Base-by-base conservation (phyloP, 1,140 invertebrate species). In the Zaprionus vittiger region DNA sequence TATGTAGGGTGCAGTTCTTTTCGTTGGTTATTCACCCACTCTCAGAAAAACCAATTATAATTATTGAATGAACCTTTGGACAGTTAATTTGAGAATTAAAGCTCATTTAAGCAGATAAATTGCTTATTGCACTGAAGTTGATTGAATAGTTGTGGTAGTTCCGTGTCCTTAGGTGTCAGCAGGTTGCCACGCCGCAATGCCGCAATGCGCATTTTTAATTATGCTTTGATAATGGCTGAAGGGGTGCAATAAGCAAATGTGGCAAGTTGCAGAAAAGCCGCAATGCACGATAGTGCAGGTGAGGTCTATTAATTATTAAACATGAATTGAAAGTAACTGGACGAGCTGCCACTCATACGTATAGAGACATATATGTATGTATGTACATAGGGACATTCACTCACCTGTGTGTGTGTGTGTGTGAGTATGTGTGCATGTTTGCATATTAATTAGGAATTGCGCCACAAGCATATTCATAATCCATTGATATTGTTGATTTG, bases 401-500 rank as follows among this genome's bases (percentile, higher is more conserved):
- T 85, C 80, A 82, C 71, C 20, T 47, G n/a, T 41, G 15, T 74
- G 81, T 69, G 26, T 85, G 85, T 81, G 85, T 89, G 78, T 44
- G 15, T 44, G 41, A 7, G n/a, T 47, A 1, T 41, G 38, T 74
- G 81, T 72, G 38, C 34, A 85, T 89, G 85, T 90, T 90, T 89
- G 80, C 85, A 89, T 89, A 89, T 89, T 89, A 90, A 89, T 89
- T 90, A 89, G 78, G 76, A 77, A 80, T 59, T 82, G 84, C 81
- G 77, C 76, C 85, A 81, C 72, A 77, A 67, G 76, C 82, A 77
- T 80, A 89, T 85, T 86, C 85, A 90, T 89, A 89, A 89, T 90
- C 85, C 85, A 90, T 90, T 85, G 85, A 81, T 77, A 85, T 85
- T 89, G 86, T 90, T 83, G 85, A 90, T 89, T 90, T 89, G 81